Conservation (phyloP, 2,888 invertebrate species). For the Smittia sp. region DNA sequence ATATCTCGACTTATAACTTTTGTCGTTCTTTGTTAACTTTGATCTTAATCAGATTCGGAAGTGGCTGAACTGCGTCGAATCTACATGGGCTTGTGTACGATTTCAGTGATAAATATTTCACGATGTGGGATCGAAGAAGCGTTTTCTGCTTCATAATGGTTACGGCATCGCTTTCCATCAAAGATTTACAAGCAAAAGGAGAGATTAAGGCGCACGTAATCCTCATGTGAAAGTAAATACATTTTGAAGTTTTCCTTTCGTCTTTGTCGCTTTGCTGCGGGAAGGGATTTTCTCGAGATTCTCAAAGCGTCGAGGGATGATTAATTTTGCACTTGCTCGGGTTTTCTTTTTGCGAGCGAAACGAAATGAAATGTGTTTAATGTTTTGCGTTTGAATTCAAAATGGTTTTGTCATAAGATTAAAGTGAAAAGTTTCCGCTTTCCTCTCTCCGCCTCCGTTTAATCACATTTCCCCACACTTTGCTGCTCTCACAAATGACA, state of each 20-base stretch:
- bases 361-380: slow-evolving; percentile 20
- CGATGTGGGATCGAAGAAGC: too few species aligned
- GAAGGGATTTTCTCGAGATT: not conserved
- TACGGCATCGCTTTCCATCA: slow-evolving; percentile 17
- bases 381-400: slow-evolving; percentile 22
- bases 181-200: slow-evolving; percentile 7
- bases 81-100: not conserved
- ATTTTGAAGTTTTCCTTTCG: not conserved
- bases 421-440: slow-evolving; percentile 10
- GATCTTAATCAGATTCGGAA: too few species aligned
- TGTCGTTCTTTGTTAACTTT: too few species aligned
- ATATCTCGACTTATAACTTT: too few species aligned
- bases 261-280: not conserved
- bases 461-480: slow-evolving; percentile 18
- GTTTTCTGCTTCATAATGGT: slow-evolving; percentile 12
- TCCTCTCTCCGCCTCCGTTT: not conserved
- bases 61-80: too few species aligned
- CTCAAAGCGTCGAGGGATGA: slow-evolving; percentile 22
- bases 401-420: slow-evolving; percentile 20
- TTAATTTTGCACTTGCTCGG: slow-evolving; percentile 13
- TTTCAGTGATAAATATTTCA: slow-evolving; percentile 7
- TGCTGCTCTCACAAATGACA: slow-evolving; percentile 5
- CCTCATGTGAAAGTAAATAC: slow-evolving; percentile 2
- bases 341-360: not conserved
- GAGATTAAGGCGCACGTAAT: slow-evolving; percentile 26